phyloP scores from a whole-genome alignment of 1,140 invertebrate species.

The Littorina saxatilis region DNA sequence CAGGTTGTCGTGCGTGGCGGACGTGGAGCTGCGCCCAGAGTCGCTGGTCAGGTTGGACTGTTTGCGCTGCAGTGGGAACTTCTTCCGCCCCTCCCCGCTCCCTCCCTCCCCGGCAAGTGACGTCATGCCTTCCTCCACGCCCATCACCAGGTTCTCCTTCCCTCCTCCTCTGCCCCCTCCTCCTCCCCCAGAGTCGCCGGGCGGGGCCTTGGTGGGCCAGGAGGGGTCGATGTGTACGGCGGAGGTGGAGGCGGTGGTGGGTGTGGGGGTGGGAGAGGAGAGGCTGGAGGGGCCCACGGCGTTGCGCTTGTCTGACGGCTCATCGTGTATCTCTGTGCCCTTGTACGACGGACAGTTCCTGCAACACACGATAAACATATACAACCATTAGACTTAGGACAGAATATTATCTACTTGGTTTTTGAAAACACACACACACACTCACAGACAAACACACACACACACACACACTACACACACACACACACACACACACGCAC shows the following conservation, averaged over 20 bases:
- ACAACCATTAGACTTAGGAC: not conserved
- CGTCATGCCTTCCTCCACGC: not conserved
- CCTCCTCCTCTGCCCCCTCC: not conserved
- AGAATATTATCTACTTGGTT: not conserved
- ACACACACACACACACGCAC: constrained; percentile 30
- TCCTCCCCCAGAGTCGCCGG: constrained; percentile 9
- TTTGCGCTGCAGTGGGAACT: constrained; percentile 62
- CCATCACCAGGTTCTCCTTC: constrained; percentile 24
- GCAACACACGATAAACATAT: not conserved
- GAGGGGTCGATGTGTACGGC: not conserved
- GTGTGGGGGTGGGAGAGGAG: not conserved
- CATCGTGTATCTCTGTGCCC: constrained; percentile 17
- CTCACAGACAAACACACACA: constrained; percentile 27
- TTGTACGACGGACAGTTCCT: constrained; percentile 37
- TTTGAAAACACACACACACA: not conserved
- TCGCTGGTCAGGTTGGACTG: constrained; percentile 69
- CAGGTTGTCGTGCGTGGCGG: constrained; percentile 48
- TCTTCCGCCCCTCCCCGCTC: constrained; percentile 24
- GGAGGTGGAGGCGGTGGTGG: constrained; percentile 3
- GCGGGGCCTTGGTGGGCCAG: not conserved
- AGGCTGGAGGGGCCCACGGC: constrained; percentile 16
- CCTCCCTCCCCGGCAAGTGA: not conserved
- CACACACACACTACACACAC: constrained; percentile 34
- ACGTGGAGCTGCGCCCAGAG: constrained; percentile 66
- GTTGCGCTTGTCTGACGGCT: constrained; percentile 23